Base-by-base conservation (phyloP, 2,888 invertebrate species). In the Lacanobia oleracea region DNA sequence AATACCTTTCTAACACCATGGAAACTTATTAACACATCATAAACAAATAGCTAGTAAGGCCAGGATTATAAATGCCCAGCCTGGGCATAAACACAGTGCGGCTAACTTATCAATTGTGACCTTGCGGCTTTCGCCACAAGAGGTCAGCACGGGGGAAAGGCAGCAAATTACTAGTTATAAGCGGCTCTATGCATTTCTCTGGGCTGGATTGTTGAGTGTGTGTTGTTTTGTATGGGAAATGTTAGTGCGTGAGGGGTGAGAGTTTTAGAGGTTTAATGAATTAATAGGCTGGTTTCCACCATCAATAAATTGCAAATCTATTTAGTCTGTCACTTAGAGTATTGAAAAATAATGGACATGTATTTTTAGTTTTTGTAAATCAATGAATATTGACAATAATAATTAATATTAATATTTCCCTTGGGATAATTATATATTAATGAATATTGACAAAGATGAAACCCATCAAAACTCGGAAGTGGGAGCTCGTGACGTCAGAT, bases 41-140 rank as follows among this genome's bases (percentile, higher is more conserved):
- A 50, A 77, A 51, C 56, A 69, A 75, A 62, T 37, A 51, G 4
- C 21, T 1, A 37, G 37, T 33, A 27, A 27, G 9, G n/a, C 2
- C 16, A 23, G n/a, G n/a, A 14, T 63, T 33, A 43, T 45, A 54
- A 43, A 57, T 33, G 14, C 40, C 2, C 40, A 48, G 56, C 33
- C 12, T 33, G 50, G 45, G 37, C 16, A 59, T 65, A 68, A 54
- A 68, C 51, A 51, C 14, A 56, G 51, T 54, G 57, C 60, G 57
- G 72, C 57, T 45, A 65, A 33, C 79, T n/a, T 65, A 72, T 75
- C 64, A 74, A 81, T 75, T 48, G 14, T 62, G 75, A 83, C 85
- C 82, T 77, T 75, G 77, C 12, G 37, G 68, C 87, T 86, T 86
- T 86, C 86, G 80, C 87, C 82, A 71, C 66, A 60, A 80, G 76